phyloP scores from a whole-genome alignment of 2,888 invertebrate species.

The Epinotia demarniana region DNA sequence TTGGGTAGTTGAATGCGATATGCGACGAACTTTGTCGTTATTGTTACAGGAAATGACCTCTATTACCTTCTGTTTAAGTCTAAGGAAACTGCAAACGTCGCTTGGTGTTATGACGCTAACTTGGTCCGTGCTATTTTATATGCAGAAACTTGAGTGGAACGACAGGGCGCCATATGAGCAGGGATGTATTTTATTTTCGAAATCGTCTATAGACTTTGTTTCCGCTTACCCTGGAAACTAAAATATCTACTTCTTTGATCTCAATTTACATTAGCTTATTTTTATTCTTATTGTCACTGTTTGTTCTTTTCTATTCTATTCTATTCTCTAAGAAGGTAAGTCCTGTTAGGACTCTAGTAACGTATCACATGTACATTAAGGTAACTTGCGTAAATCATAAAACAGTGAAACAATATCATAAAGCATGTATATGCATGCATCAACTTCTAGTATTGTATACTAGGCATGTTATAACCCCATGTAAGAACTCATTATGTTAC shows the following conservation, averaged over 20 bases:
- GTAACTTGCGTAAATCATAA: too few relatives aligned
- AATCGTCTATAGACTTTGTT: slow-evolving; percentile 2
- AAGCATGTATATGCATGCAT: too few relatives aligned
- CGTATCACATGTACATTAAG: too few relatives aligned
- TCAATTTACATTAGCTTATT: too few relatives aligned
- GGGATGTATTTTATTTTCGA: slow-evolving; percentile 45
- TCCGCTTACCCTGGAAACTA: slow-evolving; percentile 6
- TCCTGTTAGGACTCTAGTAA: background rate
- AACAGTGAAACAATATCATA: too few relatives aligned
- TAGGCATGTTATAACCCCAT: too few relatives aligned
- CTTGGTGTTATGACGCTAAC: slow-evolving; percentile 18
- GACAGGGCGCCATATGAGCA: slow-evolving; percentile 50
- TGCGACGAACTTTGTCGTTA: slow-evolving; percentile 12
- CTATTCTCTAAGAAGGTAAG: background rate
- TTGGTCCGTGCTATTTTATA: slow-evolving; percentile 52
- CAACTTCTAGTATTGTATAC: too few relatives aligned
- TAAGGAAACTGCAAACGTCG: slow-evolving; percentile 18
- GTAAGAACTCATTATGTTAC: too few relatives aligned
- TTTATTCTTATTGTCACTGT: too few relatives aligned
- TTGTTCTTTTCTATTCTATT: too few relatives aligned
- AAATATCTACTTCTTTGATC: too few relatives aligned
- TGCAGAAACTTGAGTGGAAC: slow-evolving; percentile 56
- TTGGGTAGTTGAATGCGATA: slow-evolving; percentile 25
- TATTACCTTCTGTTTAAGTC: slow-evolving; percentile 47
- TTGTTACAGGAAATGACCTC: slow-evolving; percentile 50